These are phyloP conservation scores for Tricholaema leucomelas DNA, from an alignment of 2,113 vertebrate species.

Conservation along the genomic window DNA sequence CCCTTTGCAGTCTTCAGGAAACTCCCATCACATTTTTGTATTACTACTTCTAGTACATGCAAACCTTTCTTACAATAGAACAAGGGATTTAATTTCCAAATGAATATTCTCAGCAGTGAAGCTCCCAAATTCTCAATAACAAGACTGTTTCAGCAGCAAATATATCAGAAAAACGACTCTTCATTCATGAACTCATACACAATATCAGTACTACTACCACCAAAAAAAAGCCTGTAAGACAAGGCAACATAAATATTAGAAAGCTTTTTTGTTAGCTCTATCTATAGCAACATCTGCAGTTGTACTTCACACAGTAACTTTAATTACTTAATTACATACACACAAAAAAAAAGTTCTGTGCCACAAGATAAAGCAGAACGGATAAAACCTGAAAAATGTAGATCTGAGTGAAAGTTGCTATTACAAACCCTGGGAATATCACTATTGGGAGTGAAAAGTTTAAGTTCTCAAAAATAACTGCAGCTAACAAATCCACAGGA, in stretches of 20 bases:
- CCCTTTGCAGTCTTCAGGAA: background rate
- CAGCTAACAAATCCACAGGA: background rate
- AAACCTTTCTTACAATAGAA: background rate
- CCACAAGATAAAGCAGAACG: background rate
- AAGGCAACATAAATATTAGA: background rate
- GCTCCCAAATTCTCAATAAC: background rate
- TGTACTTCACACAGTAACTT: background rate
- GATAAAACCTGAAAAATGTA: background rate
- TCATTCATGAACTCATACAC: background rate
- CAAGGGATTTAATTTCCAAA: background rate
- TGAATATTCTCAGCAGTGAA: background rate
- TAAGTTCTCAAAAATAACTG: background rate
- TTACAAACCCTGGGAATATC: background rate
- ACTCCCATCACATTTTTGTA: background rate
- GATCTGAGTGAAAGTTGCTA: background rate
- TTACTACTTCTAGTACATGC: background rate
- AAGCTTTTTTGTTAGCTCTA: background rate
- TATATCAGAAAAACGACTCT: background rate
- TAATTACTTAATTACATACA: background rate
- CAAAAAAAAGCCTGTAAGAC: background rate
- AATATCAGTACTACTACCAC: background rate
- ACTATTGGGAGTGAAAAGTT: background rate
- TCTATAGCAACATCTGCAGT: background rate
- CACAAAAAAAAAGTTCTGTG: background rate
- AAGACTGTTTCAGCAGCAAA: background rate